phyloP scores from a whole-genome alignment of 1,140 invertebrate species.

The Elymnias hypermnestra region DNA sequence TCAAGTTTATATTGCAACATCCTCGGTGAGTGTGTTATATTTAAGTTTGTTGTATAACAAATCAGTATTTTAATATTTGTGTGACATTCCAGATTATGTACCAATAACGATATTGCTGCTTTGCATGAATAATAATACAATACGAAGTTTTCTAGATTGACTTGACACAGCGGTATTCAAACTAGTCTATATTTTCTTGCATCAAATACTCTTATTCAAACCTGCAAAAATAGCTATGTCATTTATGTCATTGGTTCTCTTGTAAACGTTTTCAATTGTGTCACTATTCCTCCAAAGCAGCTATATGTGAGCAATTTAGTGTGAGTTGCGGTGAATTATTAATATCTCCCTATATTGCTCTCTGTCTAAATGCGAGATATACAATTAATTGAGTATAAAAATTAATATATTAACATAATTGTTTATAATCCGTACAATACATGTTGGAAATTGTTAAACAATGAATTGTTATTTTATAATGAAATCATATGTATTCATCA shows the following conservation, averaged over 20 bases:
- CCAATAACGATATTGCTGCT: too few species aligned
- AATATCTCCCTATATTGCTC: slow-evolving; percentile 18
- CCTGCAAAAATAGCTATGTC: too few species aligned
- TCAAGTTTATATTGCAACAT: slow-evolving; percentile 44
- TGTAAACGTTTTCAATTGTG: too few species aligned
- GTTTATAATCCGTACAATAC: slow-evolving; percentile 14
- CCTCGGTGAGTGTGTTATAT: slow-evolving; percentile 47
- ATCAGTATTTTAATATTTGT: slow-evolving; percentile 73
- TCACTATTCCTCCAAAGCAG: too few species aligned
- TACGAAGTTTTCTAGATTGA: too few species aligned
- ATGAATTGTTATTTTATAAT: too few species aligned
- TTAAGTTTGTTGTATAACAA: slow-evolving; percentile 65
- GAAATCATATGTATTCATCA: slow-evolving; percentile 5
- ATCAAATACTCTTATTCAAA: too few species aligned
- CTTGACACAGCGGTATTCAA: too few species aligned
- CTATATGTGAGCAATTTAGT: slow-evolving; percentile 36
- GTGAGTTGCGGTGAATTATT: slow-evolving; percentile 19
- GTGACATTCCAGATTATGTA: slow-evolving; percentile 71
- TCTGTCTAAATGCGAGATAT: slow-evolving; percentile 9
- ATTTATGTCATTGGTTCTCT: too few species aligned
- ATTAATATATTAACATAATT: slow-evolving; percentile 16
- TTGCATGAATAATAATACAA: too few species aligned
- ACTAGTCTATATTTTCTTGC: too few species aligned
- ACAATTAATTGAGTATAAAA: slow-evolving; percentile 10
- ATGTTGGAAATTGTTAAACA: too few species aligned